These are phyloP conservation scores for Cydia fagiglandana DNA, from an alignment of 1,140 invertebrate species.

Conservation along the genomic window DNA sequence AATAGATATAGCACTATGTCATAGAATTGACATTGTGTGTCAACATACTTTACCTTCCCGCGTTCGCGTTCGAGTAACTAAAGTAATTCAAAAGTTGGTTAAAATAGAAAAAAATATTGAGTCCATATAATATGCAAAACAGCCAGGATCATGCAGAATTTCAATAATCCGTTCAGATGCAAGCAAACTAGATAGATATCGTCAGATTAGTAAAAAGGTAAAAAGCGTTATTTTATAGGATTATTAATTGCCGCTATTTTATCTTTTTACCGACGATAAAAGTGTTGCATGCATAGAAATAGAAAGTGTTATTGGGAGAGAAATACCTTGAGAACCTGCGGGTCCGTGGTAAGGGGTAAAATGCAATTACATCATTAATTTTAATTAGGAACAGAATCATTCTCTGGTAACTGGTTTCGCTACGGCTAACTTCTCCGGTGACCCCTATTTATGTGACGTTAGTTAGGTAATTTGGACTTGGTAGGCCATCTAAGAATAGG, in stretches of 20 bases:
- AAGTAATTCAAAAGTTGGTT: constrained; percentile 21
- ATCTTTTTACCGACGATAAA: constrained; percentile 44
- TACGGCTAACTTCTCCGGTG: constrained; percentile 60
- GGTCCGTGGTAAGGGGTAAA: constrained; percentile 78
- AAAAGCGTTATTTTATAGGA: constrained; percentile 31
- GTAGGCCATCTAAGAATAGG: constrained; percentile 58
- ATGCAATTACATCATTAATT: constrained; percentile 77
- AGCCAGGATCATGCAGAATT: constrained; percentile 30
- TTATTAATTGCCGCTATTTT: constrained; percentile 15
- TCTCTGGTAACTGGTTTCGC: constrained; percentile 52
- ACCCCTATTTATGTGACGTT: constrained; percentile 62
- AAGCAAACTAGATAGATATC: constrained; percentile 45
- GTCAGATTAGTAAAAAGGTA: constrained; percentile 42
- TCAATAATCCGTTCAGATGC: constrained; percentile 37
- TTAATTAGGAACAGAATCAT: constrained; percentile 65
- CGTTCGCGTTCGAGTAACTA: constrained; percentile 20
- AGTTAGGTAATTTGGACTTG: constrained; percentile 49
- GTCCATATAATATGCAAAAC: constrained; percentile 27
- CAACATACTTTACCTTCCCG: constrained; percentile 26
- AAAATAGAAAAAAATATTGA: constrained; percentile 21
- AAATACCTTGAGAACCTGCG: constrained; percentile 87
- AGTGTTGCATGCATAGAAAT: constrained; percentile 68
- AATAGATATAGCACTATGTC: constrained; percentile 10
- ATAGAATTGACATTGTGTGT: not conserved
- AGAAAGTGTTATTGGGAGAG: constrained; percentile 75